Evolutionary conservation across 92 coral and sea anemone genomes (phyloP), one percentile per base, ranked within the genome.

Genomic region (Porites evermanni): DNA sequence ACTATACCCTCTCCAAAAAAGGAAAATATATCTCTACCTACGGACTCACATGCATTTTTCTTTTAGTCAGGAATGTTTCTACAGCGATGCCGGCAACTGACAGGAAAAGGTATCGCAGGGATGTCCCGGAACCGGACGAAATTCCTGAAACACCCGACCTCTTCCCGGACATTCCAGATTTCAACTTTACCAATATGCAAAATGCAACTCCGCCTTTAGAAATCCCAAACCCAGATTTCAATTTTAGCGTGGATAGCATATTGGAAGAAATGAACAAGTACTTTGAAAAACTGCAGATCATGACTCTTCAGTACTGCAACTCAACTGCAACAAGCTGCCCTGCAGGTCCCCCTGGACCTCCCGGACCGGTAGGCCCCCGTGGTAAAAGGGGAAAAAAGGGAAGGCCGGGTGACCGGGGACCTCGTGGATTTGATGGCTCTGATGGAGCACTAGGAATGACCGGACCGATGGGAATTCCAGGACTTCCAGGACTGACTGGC

Each of bases 331-430:
- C 32, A 53, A 60, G 59, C 3, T 81, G 86, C 12, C 86, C 86
- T 18, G 78, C 78, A 10, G 86, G 86, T 1, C 86, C 59, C 70
- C 78, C 70, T 58, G 86, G 86, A 81, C 53, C 53, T 6, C 78
- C 86, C 13, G 86, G 86, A 1, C 19, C 18, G 3, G 14, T 18
- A 26, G 86, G 86, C 2, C 60, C 54, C 8, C 86, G 78, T 29
- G 86, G 78, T 13, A 32, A 38, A 52, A 70, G 69, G 69, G 86
- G 78, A 70, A 3, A 53, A 12, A 67, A 18, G 53, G 84, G 84
- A 13, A 58, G 38, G 32, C 5, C 29, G 18, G 86, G 86, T 16
- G 11, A 6, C 8, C 70, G 29, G 56, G 81, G 81, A 14, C 70
- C 81, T 10, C 56, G 69, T 1, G 76, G 76, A 24, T n/a, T 17